phyloP scores from a whole-genome alignment of 2,113 vertebrate species.

The Ochotona princeps region DNA sequence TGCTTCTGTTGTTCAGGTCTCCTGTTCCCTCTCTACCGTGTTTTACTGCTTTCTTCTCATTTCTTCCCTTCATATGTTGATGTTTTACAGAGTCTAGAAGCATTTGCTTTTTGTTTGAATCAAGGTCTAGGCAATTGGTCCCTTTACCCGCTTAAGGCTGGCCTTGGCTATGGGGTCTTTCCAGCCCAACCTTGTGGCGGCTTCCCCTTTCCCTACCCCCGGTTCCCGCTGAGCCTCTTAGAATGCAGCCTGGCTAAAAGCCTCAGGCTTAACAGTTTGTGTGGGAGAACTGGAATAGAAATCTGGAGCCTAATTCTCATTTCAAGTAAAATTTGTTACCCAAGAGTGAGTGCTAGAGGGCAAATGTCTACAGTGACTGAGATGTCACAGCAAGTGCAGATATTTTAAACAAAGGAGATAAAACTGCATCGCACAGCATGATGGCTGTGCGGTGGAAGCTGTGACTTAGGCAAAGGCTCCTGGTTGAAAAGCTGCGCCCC shows the following conservation, averaged over 20 bases:
- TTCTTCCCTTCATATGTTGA: not conserved
- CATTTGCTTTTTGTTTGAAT: not conserved
- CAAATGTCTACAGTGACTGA: not conserved
- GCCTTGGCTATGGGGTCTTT: not conserved
- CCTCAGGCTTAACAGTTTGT: slow-evolving; percentile 24
- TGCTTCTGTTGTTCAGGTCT: not conserved
- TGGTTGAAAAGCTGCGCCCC: not conserved
- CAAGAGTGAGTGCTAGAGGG: slow-evolving; percentile 21
- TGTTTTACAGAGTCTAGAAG: not conserved
- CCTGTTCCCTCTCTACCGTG: too few relatives aligned
- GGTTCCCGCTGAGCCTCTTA: not conserved
- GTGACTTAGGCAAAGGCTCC: not conserved
- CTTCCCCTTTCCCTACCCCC: not conserved
- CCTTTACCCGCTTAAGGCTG: not conserved
- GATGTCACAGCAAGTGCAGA: not conserved
- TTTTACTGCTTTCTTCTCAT: not conserved
- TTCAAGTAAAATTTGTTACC: slow-evolving; percentile 50
- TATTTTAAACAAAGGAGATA: not conserved
- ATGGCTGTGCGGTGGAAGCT: not conserved
- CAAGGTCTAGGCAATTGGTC: too few relatives aligned
- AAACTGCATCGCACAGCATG: not conserved
- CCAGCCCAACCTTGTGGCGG: accelerated
- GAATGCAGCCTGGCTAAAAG: not conserved
- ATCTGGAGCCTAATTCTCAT: not conserved
- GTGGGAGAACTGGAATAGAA: slow-evolving; percentile 21